phyloP scores from a whole-genome alignment of 2,888 invertebrate genomes.

The Zelleria hepariella region DNA sequence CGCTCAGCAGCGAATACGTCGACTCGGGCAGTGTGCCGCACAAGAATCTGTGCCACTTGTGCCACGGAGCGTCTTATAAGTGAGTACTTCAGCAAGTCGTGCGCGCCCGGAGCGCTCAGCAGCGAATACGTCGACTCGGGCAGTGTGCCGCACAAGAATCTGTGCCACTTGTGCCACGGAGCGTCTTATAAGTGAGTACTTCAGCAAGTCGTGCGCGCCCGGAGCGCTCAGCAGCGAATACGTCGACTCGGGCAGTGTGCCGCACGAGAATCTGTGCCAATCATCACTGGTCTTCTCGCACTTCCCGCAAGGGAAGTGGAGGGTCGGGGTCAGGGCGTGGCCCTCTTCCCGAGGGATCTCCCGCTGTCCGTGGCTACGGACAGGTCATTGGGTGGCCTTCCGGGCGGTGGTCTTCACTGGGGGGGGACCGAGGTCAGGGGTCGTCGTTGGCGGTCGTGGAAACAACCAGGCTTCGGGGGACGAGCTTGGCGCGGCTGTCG shows the following conservation, averaged over 20 bases:
- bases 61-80: slow-evolving; percentile 80
- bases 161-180: slow-evolving; percentile 95
- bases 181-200: slow-evolving; percentile 54
- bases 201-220: slow-evolving; percentile 92
- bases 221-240: slow-evolving; percentile 92
- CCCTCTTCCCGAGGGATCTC: no score
- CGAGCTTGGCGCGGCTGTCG: no score
- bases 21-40: slow-evolving; percentile 88
- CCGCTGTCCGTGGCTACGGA: no score
- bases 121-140: slow-evolving; percentile 87
- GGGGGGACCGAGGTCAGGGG: no score
- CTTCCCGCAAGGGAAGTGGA: no score
- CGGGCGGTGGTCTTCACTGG: no score
- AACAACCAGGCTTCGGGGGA: no score
- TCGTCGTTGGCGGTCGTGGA: no score
- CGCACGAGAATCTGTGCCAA: slow-evolving; percentile 92
- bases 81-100: slow-evolving; percentile 79
- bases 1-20: slow-evolving; percentile 87
- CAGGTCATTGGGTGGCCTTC: no score
- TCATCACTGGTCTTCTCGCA: no score
- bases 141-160: slow-evolving; percentile 89
- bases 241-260: slow-evolving; percentile 84
- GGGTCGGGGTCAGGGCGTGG: no score
- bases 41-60: slow-evolving; percentile 94
- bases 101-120: slow-evolving; percentile 94